phyloP scores from a whole-genome alignment of 2,113 vertebrate genomes.

The Caretta caretta region DNA sequence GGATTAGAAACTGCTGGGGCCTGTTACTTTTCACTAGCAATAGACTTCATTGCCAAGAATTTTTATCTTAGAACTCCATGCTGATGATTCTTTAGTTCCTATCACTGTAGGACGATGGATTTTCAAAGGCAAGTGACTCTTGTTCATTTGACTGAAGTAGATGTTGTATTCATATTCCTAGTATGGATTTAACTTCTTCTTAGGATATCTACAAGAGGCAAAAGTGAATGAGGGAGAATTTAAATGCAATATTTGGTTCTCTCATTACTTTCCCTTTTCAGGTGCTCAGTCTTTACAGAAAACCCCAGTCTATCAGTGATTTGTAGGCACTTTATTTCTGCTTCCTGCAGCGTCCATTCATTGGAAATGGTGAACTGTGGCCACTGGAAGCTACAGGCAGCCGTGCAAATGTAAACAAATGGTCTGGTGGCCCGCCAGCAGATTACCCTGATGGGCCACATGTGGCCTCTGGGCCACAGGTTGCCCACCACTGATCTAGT shows the following conservation, averaged over 20 bases:
- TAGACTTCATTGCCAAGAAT: background rate
- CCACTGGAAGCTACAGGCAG: too few species aligned
- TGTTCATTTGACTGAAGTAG: background rate
- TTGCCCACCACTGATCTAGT: background rate
- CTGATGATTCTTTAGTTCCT: background rate
- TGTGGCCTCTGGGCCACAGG: too few species aligned
- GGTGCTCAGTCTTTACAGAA: background rate
- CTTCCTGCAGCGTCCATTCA: too few species aligned
- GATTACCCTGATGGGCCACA: too few species aligned
- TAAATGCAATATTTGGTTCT: background rate
- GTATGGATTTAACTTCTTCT: background rate
- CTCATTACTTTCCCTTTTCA: background rate
- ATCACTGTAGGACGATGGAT: background rate
- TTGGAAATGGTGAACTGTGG: too few species aligned
- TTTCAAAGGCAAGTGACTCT: background rate
- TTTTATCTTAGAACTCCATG: background rate
- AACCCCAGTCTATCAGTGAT: background rate
- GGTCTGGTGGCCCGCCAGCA: too few species aligned
- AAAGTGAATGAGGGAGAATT: background rate
- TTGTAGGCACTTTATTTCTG: background rate
- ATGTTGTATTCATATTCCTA: background rate
- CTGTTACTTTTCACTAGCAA: background rate
- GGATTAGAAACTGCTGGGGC: background rate
- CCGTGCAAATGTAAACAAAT: too few species aligned
- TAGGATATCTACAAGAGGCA: background rate